Conservation (phyloP, 2,113 vertebrate genomes). For the Felis chaus region DNA sequence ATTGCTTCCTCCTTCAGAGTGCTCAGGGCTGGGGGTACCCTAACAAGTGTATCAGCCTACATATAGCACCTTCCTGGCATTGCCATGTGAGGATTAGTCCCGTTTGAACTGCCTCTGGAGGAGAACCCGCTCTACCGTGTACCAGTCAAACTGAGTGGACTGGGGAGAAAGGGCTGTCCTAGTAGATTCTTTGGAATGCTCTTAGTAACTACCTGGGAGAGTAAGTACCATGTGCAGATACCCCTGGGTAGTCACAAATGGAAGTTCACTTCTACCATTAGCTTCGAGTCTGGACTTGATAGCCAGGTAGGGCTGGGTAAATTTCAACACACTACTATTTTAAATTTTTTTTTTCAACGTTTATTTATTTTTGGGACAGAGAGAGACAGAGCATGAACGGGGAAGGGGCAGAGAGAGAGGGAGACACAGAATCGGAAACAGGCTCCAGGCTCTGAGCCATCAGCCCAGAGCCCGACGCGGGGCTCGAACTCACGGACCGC, state of each 20-base stretch:
- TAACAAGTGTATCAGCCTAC: not conserved
- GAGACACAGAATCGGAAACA: too few relatives aligned
- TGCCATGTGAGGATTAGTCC: not conserved
- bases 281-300: not conserved
- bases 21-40: not conserved
- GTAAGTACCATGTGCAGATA: not conserved
- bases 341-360: not conserved
- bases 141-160: not conserved
- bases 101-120: not conserved
- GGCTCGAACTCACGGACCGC: too few relatives aligned
- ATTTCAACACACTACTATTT: constrained; percentile 10
- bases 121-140: not conserved
- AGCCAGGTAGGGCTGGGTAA: not conserved
- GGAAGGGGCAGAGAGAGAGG: too few relatives aligned
- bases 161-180: not conserved
- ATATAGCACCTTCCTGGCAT: not conserved
- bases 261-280: not conserved
- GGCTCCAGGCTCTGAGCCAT: too few relatives aligned
- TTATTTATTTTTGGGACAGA: too few relatives aligned
- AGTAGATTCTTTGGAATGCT: not conserved
- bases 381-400: too few relatives aligned
- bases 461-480: too few relatives aligned
- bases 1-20: not conserved
- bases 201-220: not conserved
- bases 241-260: not conserved